Base-by-base conservation (phyloP, 1,140 invertebrate genomes). In the Drosophila neocordata region DNA sequence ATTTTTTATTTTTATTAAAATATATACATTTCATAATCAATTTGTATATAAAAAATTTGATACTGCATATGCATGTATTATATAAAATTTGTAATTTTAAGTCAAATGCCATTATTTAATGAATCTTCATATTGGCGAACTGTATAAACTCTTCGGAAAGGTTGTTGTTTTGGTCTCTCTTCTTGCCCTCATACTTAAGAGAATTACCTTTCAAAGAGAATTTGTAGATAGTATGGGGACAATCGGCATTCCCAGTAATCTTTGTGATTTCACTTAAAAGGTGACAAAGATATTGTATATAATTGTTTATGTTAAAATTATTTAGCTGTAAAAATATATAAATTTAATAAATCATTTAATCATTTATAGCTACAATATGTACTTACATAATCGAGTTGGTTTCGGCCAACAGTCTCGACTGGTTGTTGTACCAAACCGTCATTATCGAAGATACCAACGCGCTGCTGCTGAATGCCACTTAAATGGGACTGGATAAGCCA, bases 91-190 rank as follows among this genome's bases (percentile, higher is more conserved):
- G n/a, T n/a, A n/a, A n/a, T n/a, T n/a, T n/a, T n/a, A n/a, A n/a
- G n/a, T n/a, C n/a, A n/a, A n/a, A n/a, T n/a, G n/a, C n/a, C n/a
- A n/a, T n/a, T n/a, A 0, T 18, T 44, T 7, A 8, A 44, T 44
- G 1, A 44, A 44, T 18, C 18, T 56, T 61, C 9, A 56, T 15
- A 64, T 35, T 48, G 53, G 22, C 60, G 41, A 60, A 60, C 8
- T 53, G 4, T n/a, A 71, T 66, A 9, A 60, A 71, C 4, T 60
- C 57, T 9, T 60, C n/a, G 6, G 53, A 51, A 5, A 71, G 69
- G n/a, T 15, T 66, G 18, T 35, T 61, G 1, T 71, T 71, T 44
- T 1, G 7, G 8, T 7, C 44, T 20, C 24, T 12, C 27, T 12
- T 24, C 12, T 18, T 13, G 2, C 52, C 63, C 6, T 66, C 13